Percentiles rank a stretch among this genome's conserved stretches.
phyloP scores from a whole-genome alignment of 1,140 invertebrate genomes.

The Drosophila serrata region DNA sequence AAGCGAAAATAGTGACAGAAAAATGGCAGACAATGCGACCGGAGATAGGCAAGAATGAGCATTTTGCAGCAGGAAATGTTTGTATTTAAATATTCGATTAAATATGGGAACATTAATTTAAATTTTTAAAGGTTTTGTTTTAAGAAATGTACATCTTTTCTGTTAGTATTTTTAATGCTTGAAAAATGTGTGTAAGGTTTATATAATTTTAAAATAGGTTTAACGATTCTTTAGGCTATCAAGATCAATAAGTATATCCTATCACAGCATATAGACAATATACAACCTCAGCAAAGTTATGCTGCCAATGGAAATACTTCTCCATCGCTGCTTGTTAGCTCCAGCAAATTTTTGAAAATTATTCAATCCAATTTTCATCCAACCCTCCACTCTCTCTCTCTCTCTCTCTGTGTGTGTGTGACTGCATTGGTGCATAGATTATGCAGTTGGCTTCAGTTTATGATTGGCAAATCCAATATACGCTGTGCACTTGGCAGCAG shows the following conservation, averaged over 20 bases:
- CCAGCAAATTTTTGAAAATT: conserved; percentile 15
- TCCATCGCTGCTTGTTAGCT: not conserved
- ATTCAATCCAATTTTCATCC: conserved; percentile 40
- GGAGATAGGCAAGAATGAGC: conserved; percentile 22
- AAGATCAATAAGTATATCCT: not conserved
- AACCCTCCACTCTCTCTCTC: not conserved
- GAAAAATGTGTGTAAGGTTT: not conserved
- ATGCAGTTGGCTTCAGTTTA: conserved; percentile 83
- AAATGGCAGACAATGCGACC: conserved; percentile 27
- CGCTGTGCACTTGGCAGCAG: conserved; percentile 78
- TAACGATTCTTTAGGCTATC: not conserved
- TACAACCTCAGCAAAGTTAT: not conserved
- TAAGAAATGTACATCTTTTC: too few species aligned
- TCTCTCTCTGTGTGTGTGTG: conserved; percentile 25
- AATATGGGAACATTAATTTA: not conserved
- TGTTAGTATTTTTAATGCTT: not conserved
- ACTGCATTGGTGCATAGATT: conserved; percentile 75
- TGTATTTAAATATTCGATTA: not conserved
- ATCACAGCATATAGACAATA: not conserved
- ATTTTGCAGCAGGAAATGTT: conserved; percentile 8
- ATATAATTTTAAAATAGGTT: not conserved
- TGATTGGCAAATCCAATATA: conserved; percentile 83
- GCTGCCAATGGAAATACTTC: not conserved
- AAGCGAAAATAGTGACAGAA: conserved; percentile 23
- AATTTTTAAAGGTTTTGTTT: not conserved